Base-by-base conservation (phyloP, 2,888 invertebrate genomes). In the Stenichneumon culpator region DNA sequence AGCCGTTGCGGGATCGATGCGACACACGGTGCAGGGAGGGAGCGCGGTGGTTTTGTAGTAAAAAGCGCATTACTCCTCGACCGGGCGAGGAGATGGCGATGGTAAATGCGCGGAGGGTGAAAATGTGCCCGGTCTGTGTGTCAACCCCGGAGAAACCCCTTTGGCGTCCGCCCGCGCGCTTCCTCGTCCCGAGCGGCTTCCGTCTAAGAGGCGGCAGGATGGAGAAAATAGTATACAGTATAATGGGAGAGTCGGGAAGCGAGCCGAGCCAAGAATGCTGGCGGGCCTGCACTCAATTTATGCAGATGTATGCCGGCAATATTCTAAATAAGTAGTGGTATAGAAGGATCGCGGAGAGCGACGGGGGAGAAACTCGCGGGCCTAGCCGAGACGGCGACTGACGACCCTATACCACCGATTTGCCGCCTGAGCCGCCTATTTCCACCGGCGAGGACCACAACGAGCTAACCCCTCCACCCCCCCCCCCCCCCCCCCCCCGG, bases 221-320 rank as follows among this genome's bases (percentile, higher is more conserved):
- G 36, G 63, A 75, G 82, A 83, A 85, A 83, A 85, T 79, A 82
- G 83, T 90, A 89, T 89, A 89, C 86, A 87, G 88, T 89, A 91
- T 91, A 92, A 92, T 92, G 89, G 87, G 84, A 68, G 82, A 82
- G 84, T 86, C 86, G 86, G 63, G 86, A 79, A 83, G 86, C 79
- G 86, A 87, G 77, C 86, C 89, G 89, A 89, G 83, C 89, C 88
- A 89, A 90, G 91, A 90, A 92, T 93, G 89, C 89, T 90, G 87
- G 87, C 89, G 90, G 90, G 90, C 92, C 93, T 93, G 93, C 87
- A 88, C 91, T 89, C 90, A 93, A 94, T 94, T 92, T 93, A 94
- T 94, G 93, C 93, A 94, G 92, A 94, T 93, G 92, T 91, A 94
- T 93, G 93, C 93, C 90, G 87, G 90, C 93, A 92, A 93, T 94